Base-by-base conservation (phyloP, 2,797 vertebrate species). In the Darevskia mixta region DNA sequence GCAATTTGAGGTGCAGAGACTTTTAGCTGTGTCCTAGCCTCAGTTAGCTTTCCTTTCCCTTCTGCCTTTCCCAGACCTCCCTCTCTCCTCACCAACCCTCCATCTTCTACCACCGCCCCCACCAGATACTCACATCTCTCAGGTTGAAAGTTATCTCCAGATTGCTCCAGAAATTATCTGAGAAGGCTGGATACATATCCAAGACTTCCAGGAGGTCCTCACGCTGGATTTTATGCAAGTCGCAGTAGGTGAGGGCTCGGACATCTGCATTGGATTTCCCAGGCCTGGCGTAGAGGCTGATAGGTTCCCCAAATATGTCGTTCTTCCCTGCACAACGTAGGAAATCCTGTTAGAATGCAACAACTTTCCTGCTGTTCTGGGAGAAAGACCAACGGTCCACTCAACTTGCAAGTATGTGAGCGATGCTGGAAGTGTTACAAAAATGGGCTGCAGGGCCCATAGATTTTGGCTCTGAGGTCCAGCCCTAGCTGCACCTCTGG, bases 101-200 rank as follows among this genome's bases (percentile, higher is more conserved):
- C 35, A 27, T 49, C 49, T 49, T 49, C 49, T 49, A 49, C 49
- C 11, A 49, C 49, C 49, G 13, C 35, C 13, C 49, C 49, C 10
- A 23, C 67, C 25, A 89, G 92, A 96, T 84, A 96, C 98, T 99
- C 97, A 99, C 98, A 95, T 99, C 98, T 98, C 98, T 96, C 81
- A 99, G 96, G 96, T 98, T 99, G 96, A 99, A 99, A 77, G 99
- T 99, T 96, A 99, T 98, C 94, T 99, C 99, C 92, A 99, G 88
- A 95, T 99, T 99, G 94, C 95, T 98, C 99, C 99, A 99, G 97
- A 99, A 99, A 92, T 96, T 96, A 95, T 98, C 97, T 0, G 98
- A 96, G 85, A 99, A 99, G 95, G 98, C 98, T 0, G 99, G 99
- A 92, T 99, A 99, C 98, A 99, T 98, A 95, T 99, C 99, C 91